Conservation (phyloP, 2,113 vertebrate species). For the Rhagologus leucostigma region DNA sequence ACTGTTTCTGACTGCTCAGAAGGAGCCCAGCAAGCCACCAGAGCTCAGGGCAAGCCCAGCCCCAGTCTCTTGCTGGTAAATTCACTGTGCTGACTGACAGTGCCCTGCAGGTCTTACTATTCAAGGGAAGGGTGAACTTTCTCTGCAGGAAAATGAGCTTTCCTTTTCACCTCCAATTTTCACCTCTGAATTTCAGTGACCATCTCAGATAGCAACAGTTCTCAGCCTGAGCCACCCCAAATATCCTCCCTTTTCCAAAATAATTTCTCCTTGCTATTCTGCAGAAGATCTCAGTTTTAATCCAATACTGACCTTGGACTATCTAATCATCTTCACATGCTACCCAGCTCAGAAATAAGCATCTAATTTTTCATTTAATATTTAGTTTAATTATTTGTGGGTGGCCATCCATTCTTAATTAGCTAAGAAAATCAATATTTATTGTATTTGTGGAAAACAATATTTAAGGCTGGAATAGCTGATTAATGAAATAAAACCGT, state of each 20-base stretch:
- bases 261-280: neutral
- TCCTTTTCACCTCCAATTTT: neutral
- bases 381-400: conserved; percentile 48
- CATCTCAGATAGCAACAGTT: neutral
- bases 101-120: neutral
- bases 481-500: conserved; percentile 9
- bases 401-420: conserved; percentile 21
- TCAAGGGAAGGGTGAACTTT: neutral
- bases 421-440: conserved; percentile 33
- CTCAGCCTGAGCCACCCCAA: neutral
- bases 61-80: neutral
- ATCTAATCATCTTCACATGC: neutral
- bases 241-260: neutral
- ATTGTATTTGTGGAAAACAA: conserved; percentile 40
- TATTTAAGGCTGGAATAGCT: conserved; percentile 11
- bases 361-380: conserved; percentile 32
- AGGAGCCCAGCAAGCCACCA: neutral
- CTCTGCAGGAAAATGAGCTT: neutral
- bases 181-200: neutral
- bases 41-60: neutral
- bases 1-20: neutral
- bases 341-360: neutral
- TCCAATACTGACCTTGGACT: neutral
- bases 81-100: neutral
- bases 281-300: neutral